A percentile compares a stretch with the other conserved stretches of the same genome.
Conservation (phyloP, 2,888 invertebrate species). For the Drosophila prostipennis region DNA sequence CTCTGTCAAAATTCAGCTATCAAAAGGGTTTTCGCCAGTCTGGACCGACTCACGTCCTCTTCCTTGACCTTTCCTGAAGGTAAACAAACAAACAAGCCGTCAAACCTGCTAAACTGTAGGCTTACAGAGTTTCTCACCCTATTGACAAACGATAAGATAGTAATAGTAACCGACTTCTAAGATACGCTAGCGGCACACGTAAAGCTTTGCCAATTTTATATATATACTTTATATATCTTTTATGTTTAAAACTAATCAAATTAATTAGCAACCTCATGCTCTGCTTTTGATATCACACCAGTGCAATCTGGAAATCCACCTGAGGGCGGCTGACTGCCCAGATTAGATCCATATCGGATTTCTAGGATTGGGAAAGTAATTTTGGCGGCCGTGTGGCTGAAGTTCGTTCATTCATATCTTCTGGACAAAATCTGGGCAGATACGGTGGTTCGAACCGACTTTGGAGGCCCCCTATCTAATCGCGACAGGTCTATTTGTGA, state of each 20-base stretch:
- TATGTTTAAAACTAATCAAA: conserved; percentile 33
- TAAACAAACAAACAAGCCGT: not conserved
- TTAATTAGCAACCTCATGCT: conserved; percentile 34
- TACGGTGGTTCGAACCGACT: conserved; percentile 14
- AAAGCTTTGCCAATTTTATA: conserved; percentile 16
- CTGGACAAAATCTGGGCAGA: conserved; percentile 23
- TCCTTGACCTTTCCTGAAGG: conserved; percentile 11
- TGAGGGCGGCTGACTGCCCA: not conserved
- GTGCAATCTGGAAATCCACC: conserved; percentile 3
- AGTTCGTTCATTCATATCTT: conserved; percentile 26
- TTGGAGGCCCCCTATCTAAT: conserved; percentile 52
- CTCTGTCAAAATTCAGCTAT: not conserved
- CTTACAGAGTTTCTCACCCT: not conserved
- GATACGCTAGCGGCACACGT: conserved; percentile 2
- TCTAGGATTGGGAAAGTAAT: conserved; percentile 16
- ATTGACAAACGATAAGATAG: conserved; percentile 26
- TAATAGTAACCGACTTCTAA: not conserved
- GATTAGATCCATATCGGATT: conserved; percentile 32
- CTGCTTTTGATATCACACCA: not conserved
- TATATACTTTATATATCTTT: not conserved
- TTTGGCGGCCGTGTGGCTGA: conserved; percentile 36
- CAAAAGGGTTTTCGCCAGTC: not conserved
- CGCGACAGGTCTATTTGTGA: conserved; percentile 18
- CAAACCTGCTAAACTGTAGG: not conserved
- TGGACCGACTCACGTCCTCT: not conserved